phyloP scores from a whole-genome alignment of 2,797 vertebrate genomes.

The Macropodus opercularis region DNA sequence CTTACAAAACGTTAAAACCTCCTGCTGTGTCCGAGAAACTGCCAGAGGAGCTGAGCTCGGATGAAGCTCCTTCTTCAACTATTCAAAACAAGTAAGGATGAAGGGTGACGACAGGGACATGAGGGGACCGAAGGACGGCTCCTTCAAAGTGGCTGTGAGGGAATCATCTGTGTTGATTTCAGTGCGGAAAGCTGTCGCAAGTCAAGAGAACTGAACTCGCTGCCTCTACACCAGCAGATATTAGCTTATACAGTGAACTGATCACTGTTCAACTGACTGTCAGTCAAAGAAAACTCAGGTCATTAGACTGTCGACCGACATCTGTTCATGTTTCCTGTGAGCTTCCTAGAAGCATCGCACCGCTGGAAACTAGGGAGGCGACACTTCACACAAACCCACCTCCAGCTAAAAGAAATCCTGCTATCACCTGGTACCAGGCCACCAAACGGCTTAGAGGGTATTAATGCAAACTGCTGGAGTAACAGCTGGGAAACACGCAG shows the following conservation, averaged over 20 bases:
- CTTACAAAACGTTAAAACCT: slow-evolving; percentile 5
- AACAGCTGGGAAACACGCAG: slow-evolving; percentile 6
- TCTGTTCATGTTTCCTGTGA: no score
- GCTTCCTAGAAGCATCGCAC: background rate
- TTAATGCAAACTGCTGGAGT: slow-evolving; percentile 6
- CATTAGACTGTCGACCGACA: no score
- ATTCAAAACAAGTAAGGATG: slow-evolving; percentile 5
- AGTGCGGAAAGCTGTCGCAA: background rate
- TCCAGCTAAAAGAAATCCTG: slow-evolving; percentile 21
- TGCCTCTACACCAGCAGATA: no score
- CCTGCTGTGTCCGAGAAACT: background rate
- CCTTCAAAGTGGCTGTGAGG: no score
- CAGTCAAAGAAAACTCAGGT: slow-evolving; percentile 13
- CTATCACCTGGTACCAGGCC: slow-evolving; percentile 31
- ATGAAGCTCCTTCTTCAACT: background rate
- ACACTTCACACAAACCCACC: slow-evolving; percentile 24
- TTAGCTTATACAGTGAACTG: no score
- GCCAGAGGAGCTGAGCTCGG: background rate
- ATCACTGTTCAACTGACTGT: no score
- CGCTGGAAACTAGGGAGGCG: background rate
- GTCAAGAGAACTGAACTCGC: background rate
- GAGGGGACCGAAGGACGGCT: background rate
- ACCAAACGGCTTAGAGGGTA: slow-evolving; percentile 19
- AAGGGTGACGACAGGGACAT: background rate
- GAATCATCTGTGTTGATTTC: background rate